A percentile compares a stretch with the other conserved stretches of the same genome.
Evolutionary conservation across 2,888 invertebrate genomes (phyloP).

Genomic region (Cetonia aurata): DNA sequence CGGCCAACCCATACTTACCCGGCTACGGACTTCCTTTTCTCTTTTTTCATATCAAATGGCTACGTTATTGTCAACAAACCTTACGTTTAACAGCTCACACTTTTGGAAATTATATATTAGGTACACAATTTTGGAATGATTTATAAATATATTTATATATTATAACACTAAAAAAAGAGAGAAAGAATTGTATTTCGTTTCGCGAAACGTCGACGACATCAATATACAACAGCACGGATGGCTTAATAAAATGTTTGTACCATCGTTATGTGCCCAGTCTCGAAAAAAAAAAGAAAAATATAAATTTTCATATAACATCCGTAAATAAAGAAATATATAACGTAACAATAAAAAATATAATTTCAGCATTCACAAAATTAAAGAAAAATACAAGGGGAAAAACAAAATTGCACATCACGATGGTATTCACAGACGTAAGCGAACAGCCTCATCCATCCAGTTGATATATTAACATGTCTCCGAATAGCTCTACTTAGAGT

Average conservation of each 20-base stretch:
- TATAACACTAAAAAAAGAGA: conserved; percentile 17
- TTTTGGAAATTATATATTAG: conserved; percentile 65
- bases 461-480: conserved; percentile 58
- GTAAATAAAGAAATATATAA: not conserved
- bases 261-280: not conserved
- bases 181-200: conserved; percentile 15
- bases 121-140: conserved; percentile 68
- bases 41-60: conserved; percentile 66
- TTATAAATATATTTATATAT: conserved; percentile 48
- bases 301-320: not conserved
- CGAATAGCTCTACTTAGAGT: conserved; percentile 43
- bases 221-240: not conserved
- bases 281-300: not conserved
- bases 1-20: no score
- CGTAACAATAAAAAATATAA: not conserved
- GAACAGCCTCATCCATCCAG: conserved; percentile 50
- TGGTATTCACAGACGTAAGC: conserved; percentile 9
- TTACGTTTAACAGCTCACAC: conserved; percentile 64
- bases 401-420: conserved; percentile 10
- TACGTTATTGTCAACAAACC: conserved; percentile 68
- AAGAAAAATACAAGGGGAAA: not conserved
- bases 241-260: not conserved
- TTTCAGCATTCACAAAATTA: not conserved
- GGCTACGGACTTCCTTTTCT: no score
- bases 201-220: not conserved